Conservation (phyloP, 2,888 invertebrate genomes). For the Phortica magna region DNA sequence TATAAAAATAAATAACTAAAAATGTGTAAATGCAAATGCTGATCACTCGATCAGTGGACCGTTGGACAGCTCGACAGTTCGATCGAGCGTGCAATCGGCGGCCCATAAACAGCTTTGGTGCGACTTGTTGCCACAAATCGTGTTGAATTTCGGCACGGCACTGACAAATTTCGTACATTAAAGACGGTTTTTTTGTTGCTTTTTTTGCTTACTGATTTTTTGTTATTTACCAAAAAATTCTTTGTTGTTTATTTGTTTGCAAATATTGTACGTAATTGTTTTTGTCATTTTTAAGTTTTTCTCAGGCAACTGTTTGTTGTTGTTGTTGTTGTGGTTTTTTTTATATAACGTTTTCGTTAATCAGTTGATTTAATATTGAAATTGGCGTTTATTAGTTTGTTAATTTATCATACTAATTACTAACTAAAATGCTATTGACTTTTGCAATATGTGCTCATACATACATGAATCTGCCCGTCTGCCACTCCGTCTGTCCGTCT, state of each 20-base stretch:
- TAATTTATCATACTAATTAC: constrained; percentile 33
- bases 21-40: background rate
- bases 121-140: background rate
- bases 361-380: constrained; percentile 49
- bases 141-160: background rate
- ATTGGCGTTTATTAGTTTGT: constrained; percentile 26
- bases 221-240: background rate
- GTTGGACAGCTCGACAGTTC: background rate
- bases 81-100: background rate
- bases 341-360: constrained; percentile 40
- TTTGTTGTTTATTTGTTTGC: background rate
- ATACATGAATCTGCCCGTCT: constrained; percentile 32
- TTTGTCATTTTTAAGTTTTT: background rate
- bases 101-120: constrained; percentile 8
- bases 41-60: background rate
- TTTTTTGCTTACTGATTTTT: too few relatives aligned
- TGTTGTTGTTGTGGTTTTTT: background rate
- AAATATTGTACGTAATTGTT: background rate
- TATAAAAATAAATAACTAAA: constrained; percentile 15
- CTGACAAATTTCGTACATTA: constrained; percentile 20
- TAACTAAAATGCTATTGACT: constrained; percentile 19
- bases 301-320: background rate
- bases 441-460: constrained; percentile 22
- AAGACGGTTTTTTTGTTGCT: background rate
- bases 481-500: background rate